Conservation (phyloP, 1,140 invertebrate genomes). For the Orchesella cincta region DNA sequence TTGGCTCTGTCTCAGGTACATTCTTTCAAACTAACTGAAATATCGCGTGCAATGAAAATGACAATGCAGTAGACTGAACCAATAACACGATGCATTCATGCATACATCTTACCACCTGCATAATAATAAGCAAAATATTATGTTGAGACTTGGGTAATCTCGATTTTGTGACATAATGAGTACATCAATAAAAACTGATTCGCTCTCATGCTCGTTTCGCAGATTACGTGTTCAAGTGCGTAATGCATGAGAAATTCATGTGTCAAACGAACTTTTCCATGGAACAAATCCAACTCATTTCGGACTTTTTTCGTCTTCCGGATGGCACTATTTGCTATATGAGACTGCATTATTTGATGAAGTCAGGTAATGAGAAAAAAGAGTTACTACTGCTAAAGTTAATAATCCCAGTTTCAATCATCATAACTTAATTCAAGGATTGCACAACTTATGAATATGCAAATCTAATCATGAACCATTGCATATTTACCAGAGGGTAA, state of each 20-base stretch:
- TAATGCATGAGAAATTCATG: slow-evolving; percentile 49
- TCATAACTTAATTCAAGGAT: no score
- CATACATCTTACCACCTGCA: no score
- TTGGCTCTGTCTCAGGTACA: slow-evolving; percentile 47
- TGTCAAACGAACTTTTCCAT: slow-evolving; percentile 43
- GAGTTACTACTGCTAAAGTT: neutral
- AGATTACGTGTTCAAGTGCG: slow-evolving; percentile 49
- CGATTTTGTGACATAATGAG: no score
- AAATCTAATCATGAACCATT: neutral
- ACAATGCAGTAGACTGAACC: no score
- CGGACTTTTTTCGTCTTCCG: slow-evolving; percentile 48
- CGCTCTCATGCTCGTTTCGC: no score
- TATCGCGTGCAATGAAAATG: neutral
- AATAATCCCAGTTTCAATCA: no score
- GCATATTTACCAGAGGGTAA: slow-evolving; percentile 39
- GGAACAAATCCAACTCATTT: slow-evolving; percentile 44
- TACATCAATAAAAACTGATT: no score
- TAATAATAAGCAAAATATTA: no score
- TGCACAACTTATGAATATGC: neutral
- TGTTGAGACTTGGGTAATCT: no score
- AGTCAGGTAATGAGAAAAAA: slow-evolving; percentile 34
- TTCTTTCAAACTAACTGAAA: neutral
- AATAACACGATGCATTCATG: no score
- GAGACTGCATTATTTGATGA: slow-evolving; percentile 45
- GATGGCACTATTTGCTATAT: slow-evolving; percentile 47